Evolutionary conservation across 2,888 invertebrate species (phyloP).

Genomic region (Phortica okadai): DNA sequence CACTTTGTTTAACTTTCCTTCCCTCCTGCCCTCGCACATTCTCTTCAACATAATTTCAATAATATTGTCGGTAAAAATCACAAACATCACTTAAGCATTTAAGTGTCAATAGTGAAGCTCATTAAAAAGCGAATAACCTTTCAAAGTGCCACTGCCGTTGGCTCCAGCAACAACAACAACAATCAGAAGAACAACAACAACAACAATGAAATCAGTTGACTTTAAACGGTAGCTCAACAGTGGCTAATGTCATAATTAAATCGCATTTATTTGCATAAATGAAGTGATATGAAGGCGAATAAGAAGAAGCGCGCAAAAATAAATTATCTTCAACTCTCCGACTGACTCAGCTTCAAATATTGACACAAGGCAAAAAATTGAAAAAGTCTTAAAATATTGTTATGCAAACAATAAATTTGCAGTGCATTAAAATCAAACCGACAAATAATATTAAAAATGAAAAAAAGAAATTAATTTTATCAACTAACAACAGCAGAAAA

Average conservation of each 20-base stretch:
- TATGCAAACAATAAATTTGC: not conserved
- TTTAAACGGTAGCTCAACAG: conserved; percentile 70
- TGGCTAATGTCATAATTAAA: conserved; percentile 72
- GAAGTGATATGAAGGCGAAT: conserved; percentile 50
- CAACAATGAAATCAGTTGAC: conserved; percentile 32
- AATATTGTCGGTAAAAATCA: conserved; percentile 4
- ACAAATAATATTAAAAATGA: not conserved
- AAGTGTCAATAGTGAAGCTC: not conserved
- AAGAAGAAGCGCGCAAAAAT: not conserved
- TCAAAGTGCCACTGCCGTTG: not conserved
- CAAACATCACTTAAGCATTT: not conserved
- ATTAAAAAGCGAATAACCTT: conserved; percentile 1
- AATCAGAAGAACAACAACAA: not conserved
- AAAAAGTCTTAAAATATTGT: not conserved
- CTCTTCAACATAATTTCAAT: not conserved
- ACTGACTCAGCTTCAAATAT: not conserved
- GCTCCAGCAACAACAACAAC: not conserved
- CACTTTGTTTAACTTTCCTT: not conserved
- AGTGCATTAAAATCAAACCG: not conserved
- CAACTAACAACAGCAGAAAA: not conserved
- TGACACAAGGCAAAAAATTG: not conserved
- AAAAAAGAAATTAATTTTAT: not conserved
- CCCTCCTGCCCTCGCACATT: not conserved
- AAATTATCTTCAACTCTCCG: not conserved
- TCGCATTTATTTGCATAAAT: conserved; percentile 64